A percentile compares a stretch with the other conserved stretches of the same genome.
These are phyloP conservation scores for Microctenopoma lineatum DNA, from an alignment of 2,797 vertebrate species.

Conservation along the genomic window DNA sequence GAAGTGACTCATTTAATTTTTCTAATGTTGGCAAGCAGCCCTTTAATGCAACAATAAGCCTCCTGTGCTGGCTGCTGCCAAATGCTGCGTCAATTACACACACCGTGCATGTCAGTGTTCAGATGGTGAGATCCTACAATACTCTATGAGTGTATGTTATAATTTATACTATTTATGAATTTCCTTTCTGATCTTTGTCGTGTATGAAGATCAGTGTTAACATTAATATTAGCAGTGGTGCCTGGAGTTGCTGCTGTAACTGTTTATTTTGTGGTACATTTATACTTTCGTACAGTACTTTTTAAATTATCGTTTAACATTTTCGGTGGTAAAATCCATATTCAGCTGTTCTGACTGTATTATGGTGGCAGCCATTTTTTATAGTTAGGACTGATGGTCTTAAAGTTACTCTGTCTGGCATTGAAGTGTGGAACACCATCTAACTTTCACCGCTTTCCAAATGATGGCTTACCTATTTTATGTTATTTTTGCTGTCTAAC, in stretches of 20 bases:
- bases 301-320: background rate
- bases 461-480: constrained; percentile 58
- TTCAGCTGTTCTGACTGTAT: background rate
- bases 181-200: background rate
- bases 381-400: constrained; percentile 29
- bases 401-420: constrained; percentile 41
- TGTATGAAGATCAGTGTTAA: background rate
- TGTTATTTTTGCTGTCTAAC: constrained; percentile 69
- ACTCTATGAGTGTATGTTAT: constrained; percentile 1
- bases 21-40: constrained; percentile 75
- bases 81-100: constrained; percentile 34
- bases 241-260: background rate
- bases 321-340: constrained; percentile 31
- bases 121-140: constrained; percentile 9
- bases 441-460: constrained; percentile 73
- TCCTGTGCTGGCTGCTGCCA: constrained; percentile 73
- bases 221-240: background rate
- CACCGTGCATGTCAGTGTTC: constrained; percentile 14
- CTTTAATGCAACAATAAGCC: constrained; percentile 82
- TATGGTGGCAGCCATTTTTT: background rate
- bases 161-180: background rate
- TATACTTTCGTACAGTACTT: constrained; percentile 1
- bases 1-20: constrained; percentile 75
- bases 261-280: constrained; percentile 1
- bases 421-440: constrained; percentile 54